These are phyloP conservation scores for Minunthozetes semirufus DNA, from an alignment of 2,888 invertebrate species.

Conservation along the genomic window DNA sequence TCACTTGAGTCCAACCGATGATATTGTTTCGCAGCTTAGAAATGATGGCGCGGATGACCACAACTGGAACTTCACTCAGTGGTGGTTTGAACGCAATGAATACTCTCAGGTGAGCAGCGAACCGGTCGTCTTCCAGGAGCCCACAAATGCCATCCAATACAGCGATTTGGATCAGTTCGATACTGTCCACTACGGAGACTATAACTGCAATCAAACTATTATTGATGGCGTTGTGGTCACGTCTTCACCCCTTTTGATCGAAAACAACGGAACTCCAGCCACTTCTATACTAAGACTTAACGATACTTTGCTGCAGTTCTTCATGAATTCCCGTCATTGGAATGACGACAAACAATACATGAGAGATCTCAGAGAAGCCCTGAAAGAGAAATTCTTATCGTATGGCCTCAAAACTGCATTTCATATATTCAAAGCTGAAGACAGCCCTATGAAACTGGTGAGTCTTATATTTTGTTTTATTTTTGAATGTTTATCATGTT, in stretches of 20 bases:
- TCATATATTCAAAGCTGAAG: constrained; percentile 35
- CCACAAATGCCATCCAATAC: constrained; percentile 26
- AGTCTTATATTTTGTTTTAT: neutral
- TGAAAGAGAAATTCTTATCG: constrained; percentile 33
- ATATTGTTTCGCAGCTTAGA: neutral
- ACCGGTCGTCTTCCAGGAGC: constrained; percentile 34
- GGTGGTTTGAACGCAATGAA: constrained; percentile 31
- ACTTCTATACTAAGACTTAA: constrained; percentile 27
- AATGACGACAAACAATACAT: constrained; percentile 31
- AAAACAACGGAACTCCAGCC: constrained; percentile 14
- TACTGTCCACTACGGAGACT: constrained; percentile 17
- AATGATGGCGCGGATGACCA: neutral
- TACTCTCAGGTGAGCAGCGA: constrained; percentile 29
- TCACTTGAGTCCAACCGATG: neutral
- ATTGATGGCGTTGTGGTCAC: constrained; percentile 24
- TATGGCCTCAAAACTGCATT: constrained; percentile 36
- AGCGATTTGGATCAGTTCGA: constrained; percentile 28
- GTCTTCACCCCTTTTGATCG: constrained; percentile 15
- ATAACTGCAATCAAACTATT: neutral
- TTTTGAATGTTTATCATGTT: too few relatives aligned
- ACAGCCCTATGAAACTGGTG: constrained; percentile 29
- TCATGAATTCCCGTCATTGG: constrained; percentile 29
- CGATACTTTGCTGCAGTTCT: constrained; percentile 27
- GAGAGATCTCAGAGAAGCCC: constrained; percentile 30
- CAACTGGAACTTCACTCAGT: constrained; percentile 35